Conservation (phyloP, 2,113 vertebrate genomes). For the Galeopterus variegatus region DNA sequence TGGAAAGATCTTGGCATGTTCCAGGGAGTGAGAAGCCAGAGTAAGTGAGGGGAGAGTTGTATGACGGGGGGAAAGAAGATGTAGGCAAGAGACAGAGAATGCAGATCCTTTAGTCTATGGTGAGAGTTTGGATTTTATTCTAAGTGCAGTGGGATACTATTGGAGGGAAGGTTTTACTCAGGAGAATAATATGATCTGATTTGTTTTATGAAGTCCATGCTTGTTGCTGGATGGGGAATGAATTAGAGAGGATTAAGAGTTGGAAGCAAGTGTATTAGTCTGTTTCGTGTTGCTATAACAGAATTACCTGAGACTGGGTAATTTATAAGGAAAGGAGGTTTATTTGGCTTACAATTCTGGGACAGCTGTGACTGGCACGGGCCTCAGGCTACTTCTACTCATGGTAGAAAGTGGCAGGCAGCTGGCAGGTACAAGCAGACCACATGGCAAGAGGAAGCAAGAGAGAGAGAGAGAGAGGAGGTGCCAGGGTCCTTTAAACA, state of each 20-base stretch:
- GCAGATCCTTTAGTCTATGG: not conserved
- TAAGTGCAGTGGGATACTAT: not conserved
- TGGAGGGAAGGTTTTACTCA: not conserved
- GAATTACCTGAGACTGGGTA: no score
- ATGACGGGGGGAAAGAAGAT: not conserved
- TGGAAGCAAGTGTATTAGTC: not conserved
- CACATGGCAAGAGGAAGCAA: no score
- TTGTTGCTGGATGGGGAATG: not conserved
- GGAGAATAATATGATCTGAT: not conserved
- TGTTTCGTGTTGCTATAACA: no score
- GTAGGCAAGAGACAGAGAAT: not conserved
- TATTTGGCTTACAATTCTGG: no score
- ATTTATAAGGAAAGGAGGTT: no score
- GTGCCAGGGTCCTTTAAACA: no score
- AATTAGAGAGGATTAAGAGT: not conserved
- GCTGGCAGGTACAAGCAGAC: no score
- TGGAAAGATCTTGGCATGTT: not conserved
- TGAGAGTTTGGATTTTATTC: slow-evolving; percentile 28
- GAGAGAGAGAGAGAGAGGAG: no score
- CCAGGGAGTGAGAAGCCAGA: not conserved
- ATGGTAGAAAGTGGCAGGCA: no score
- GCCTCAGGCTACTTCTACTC: no score
- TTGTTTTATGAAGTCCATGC: not conserved
- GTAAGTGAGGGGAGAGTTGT: not conserved
- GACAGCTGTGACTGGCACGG: no score